Percentiles rank a stretch among this genome's conserved stretches.
phyloP scores from a whole-genome alignment of 1,140 invertebrate genomes.

The Dufourea novaeangliae region DNA sequence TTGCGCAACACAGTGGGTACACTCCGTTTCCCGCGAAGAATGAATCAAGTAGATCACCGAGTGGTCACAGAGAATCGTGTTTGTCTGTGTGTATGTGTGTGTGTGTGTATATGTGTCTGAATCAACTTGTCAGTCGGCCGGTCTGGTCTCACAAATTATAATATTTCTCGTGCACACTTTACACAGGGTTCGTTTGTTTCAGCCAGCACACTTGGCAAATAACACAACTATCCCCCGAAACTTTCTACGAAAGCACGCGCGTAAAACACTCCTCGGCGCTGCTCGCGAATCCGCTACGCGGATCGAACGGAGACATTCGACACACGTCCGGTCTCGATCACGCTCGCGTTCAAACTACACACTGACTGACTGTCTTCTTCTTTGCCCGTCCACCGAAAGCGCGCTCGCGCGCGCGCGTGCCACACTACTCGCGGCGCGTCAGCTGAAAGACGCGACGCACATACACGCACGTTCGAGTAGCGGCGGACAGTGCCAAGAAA shows the following conservation, averaged over 20 bases:
- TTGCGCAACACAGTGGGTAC: constrained; percentile 6
- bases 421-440: no score
- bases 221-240: constrained; percentile 33
- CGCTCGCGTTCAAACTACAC: constrained; percentile 14
- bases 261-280: constrained; percentile 17
- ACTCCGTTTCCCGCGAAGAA: neutral
- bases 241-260: constrained; percentile 51
- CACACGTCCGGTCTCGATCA: constrained; percentile 21
- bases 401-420: neutral
- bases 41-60: no score
- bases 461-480: neutral
- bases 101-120: no score
- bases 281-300: constrained; percentile 11
- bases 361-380: no score
- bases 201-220: constrained; percentile 44
- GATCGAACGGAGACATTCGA: constrained; percentile 43
- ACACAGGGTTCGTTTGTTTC: constrained; percentile 23
- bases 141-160: no score
- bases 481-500: neutral
- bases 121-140: constrained; percentile 14
- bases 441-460: no score
- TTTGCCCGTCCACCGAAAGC: no score
- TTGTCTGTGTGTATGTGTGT: no score
- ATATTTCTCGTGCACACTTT: no score
- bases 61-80: no score